These are phyloP conservation scores for Aspidiotus rigidus DNA, from an alignment of 2,888 invertebrate species.

Conservation along the genomic window DNA sequence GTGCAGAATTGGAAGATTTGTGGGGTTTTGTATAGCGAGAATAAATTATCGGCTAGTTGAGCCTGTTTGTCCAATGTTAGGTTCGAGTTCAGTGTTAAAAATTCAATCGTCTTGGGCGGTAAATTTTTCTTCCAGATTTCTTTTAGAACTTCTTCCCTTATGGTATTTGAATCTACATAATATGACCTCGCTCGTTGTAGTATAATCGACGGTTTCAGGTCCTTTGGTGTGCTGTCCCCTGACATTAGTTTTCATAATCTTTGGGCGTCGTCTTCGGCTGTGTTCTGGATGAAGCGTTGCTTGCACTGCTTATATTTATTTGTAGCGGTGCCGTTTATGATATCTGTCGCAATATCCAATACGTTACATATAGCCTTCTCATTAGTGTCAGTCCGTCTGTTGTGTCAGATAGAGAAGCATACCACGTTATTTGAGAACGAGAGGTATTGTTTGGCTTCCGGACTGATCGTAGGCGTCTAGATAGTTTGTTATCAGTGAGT, in stretches of 20 bases:
- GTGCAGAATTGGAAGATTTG: too few relatives aligned
- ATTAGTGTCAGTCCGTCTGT: too few relatives aligned
- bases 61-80: not conserved
- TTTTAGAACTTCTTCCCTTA: not conserved
- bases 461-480: too few relatives aligned
- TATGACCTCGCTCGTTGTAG: not conserved
- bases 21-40: not conserved
- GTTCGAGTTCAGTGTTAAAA: not conserved
- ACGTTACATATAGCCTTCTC: too few relatives aligned
- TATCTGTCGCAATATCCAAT: too few relatives aligned
- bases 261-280: not conserved
- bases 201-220: not conserved
- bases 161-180: not conserved
- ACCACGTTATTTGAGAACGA: too few relatives aligned
- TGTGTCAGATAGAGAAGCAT: too few relatives aligned
- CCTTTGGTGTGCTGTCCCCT: not conserved
- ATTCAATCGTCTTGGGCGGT: not conserved
- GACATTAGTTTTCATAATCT: not conserved
- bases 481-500: too few relatives aligned
- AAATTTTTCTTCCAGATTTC: not conserved
- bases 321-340: not conserved
- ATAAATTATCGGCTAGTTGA: not conserved
- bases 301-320: not conserved
- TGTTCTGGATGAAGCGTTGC: not conserved
- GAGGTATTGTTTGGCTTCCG: too few relatives aligned